Base-by-base conservation (phyloP, 2,888 invertebrate genomes). In the Dryadula phaetusa region DNA sequence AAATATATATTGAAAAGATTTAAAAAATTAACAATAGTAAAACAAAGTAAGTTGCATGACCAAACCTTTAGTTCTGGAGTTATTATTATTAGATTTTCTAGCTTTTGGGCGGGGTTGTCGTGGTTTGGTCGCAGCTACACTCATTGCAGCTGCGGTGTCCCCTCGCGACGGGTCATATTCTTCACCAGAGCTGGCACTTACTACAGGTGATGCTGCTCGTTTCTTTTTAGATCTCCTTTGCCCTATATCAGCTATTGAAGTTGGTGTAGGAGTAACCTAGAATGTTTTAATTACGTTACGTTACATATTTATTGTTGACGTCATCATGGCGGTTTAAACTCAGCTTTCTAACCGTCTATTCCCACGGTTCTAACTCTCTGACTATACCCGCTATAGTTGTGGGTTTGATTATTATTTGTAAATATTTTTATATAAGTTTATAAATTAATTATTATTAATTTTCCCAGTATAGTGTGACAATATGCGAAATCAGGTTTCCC, bases 141-240 rank as follows among this genome's bases (percentile, higher is more conserved):
- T 90, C 82, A 90, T 89, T 7, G 84, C 83, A 1, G 89, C 86
- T 3, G 87, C 82, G 4, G 87, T 88, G 66, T 91, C 92, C 0
- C 89, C 90, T 4, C 85, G 82, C 8, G 85, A 76, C 3, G 93
- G 92, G 71, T 92, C 90, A 64, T 93, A 93, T 75, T 93, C 93
- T 74, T 93, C 93, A 58, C 93, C 93, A 3, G 93, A 93, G 70
- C 92, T 92, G 32, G 85, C 89, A 69, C 92, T 90, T 40, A 82
- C 76, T 1, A 82, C 85, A 0, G 93, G 92, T 6, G 92, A 90
- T 1, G 87, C 86, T 0, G 84, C 83, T 46, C 88, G 81, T 72
- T 92, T 92, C 79, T 92, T 92, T 76, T 92, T 92, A 0, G 90
- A 90, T 76, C 89, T 92, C 66, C 88, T 83, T 72, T 85, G 91